These are phyloP conservation scores for Drosophila flavopinicola DNA, from an alignment of 2,888 invertebrate species.

Conservation along the genomic window DNA sequence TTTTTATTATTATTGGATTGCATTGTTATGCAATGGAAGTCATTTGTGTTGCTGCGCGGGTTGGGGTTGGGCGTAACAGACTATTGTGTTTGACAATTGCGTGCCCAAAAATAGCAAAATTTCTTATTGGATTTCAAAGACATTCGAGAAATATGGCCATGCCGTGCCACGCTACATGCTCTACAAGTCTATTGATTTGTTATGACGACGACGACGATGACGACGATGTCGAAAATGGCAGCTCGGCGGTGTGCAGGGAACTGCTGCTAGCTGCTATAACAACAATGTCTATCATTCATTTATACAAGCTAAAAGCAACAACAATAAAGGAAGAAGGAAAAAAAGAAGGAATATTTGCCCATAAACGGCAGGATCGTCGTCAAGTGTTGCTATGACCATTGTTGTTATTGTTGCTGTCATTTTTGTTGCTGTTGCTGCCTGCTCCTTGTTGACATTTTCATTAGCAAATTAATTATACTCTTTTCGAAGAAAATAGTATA, in stretches of 20 bases:
- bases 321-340: conserved; percentile 4
- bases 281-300: conserved; percentile 69
- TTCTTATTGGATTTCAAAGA: conserved; percentile 68
- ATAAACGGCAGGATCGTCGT: conserved; percentile 45
- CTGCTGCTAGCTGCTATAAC: conserved; percentile 66
- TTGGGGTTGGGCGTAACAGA: conserved; percentile 11
- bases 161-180: conserved; percentile 39
- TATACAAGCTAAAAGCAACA: conserved; percentile 53
- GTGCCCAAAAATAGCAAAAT: conserved; percentile 54
- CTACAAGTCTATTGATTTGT: conserved; percentile 65
- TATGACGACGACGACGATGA: conserved; percentile 46
- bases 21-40: conserved; percentile 67
- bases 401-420: conserved; percentile 28
- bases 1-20: conserved; percentile 59
- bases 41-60: conserved; percentile 18
- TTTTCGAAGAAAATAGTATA: too few relatives aligned
- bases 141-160: conserved; percentile 48
- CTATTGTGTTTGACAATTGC: conserved; percentile 59
- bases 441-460: conserved; percentile 72
- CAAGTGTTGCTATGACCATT: conserved; percentile 55
- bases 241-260: background rate
- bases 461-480: conserved; percentile 77
- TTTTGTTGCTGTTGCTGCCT: conserved; percentile 4
- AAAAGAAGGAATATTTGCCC: conserved; percentile 14
- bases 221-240: background rate